Conservation (phyloP, 2,888 invertebrate genomes). For the Metacarcinus magister region DNA sequence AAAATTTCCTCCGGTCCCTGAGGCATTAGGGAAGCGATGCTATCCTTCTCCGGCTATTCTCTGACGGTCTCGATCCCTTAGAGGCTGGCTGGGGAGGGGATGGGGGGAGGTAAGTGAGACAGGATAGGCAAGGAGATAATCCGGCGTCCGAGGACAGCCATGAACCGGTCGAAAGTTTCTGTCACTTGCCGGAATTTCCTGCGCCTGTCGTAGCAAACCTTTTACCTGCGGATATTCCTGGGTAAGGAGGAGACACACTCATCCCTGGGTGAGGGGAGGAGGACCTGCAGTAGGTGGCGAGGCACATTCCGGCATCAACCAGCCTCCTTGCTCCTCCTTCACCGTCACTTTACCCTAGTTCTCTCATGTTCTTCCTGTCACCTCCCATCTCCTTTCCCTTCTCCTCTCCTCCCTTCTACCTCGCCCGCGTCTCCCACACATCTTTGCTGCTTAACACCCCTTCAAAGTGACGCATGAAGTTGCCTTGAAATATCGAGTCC, state of each 20-base stretch:
- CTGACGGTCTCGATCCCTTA: slow-evolving; percentile 1
- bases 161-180: neutral
- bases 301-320: neutral
- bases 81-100: neutral
- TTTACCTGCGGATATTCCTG: slow-evolving; percentile 10
- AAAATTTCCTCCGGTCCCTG: slow-evolving; percentile 40
- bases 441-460: neutral
- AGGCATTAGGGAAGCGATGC: slow-evolving; percentile 28
- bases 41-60: slow-evolving; percentile 33
- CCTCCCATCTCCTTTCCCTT: neutral
- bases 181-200: slow-evolving; percentile 26
- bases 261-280: neutral
- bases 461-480: neutral
- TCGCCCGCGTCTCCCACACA: neutral
- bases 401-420: neutral
- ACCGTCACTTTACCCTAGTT: neutral
- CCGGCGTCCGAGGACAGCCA: slow-evolving; percentile 29
- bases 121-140: neutral
- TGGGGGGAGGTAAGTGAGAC: neutral
- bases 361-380: neutral
- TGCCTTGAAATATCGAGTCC: neutral
- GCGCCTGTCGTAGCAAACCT: neutral
- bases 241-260: neutral
- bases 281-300: neutral
- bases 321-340: neutral